These are phyloP conservation scores for Leptopilina drosophilae DNA, from an alignment of 2,888 invertebrate genomes.

Conservation along the genomic window DNA sequence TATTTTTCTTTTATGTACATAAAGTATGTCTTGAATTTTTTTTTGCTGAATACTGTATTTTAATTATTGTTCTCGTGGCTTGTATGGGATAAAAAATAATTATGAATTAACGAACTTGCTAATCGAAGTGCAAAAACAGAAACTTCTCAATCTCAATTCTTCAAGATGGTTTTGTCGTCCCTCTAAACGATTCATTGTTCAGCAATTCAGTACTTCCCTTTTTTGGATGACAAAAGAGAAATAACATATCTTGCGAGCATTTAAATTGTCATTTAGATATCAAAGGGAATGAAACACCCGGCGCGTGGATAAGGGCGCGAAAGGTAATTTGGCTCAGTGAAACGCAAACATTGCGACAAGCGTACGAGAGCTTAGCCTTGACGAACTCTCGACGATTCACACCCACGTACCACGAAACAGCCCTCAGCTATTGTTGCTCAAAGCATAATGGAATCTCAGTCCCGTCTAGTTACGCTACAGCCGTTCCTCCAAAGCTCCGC, in stretches of 20 bases:
- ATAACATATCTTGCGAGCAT: constrained; percentile 65
- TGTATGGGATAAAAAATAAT: too few species aligned
- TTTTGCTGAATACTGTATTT: too few species aligned
- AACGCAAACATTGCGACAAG: constrained; percentile 73
- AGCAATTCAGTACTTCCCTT: neutral
- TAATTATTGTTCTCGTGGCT: too few species aligned
- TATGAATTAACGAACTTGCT: too few species aligned
- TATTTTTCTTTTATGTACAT: too few species aligned
- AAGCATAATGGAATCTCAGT: constrained; percentile 76
- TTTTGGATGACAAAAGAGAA: constrained; percentile 16
- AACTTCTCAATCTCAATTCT: too few species aligned
- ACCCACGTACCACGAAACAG: constrained; percentile 74
- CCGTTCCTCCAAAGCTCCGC: constrained; percentile 61
- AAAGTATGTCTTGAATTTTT: too few species aligned
- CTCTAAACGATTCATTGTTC: constrained; percentile 9
- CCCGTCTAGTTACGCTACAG: constrained; percentile 60
- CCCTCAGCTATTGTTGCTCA: constrained; percentile 77
- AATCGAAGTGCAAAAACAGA: too few species aligned
- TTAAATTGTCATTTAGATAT: constrained; percentile 78
- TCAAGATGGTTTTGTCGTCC: too few species aligned
- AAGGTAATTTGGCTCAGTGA: constrained; percentile 76
- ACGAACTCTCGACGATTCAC: constrained; percentile 74
- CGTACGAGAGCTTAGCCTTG: constrained; percentile 59
- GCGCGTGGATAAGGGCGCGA: constrained; percentile 74
- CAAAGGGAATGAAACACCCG: constrained; percentile 74